Evolutionary conservation across 2,113 vertebrate genomes (phyloP).

Genomic region (Erinaceus europaeus): DNA sequence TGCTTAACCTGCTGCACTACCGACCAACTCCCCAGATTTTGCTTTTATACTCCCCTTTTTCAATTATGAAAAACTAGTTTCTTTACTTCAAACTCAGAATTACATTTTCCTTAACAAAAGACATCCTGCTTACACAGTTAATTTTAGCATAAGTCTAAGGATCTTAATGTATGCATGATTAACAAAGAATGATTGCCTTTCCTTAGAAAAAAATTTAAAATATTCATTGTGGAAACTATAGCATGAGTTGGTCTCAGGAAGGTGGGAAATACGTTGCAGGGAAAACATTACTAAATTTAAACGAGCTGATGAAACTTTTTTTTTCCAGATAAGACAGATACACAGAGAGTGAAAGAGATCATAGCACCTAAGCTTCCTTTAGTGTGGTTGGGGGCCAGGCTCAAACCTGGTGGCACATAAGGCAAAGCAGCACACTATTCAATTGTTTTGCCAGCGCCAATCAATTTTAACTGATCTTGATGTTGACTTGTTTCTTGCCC

Average conservation of each 20-base stretch:
- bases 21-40: no score
- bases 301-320: not conserved
- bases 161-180: not conserved
- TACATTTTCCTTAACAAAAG: not conserved
- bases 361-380: no score
- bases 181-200: not conserved
- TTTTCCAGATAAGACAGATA: not conserved
- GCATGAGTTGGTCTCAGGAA: not conserved
- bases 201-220: not conserved
- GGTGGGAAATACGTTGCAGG: not conserved
- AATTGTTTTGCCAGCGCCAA: no score
- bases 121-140: not conserved
- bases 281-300: not conserved
- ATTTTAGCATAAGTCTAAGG: not conserved
- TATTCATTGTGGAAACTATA: not conserved
- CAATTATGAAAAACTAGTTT: not conserved
- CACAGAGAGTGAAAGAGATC: no score
- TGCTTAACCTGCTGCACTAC: no score
- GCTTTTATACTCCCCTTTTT: not conserved
- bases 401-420: no score
- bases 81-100: not conserved
- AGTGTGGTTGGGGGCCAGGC: no score
- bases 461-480: not conserved
- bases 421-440: no score
- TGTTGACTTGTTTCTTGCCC: not conserved